Percentiles rank a stretch among this genome's conserved stretches.
These are phyloP conservation scores for Chironomus riparius DNA, from an alignment of 2,888 invertebrate genomes.

Conservation along the genomic window DNA sequence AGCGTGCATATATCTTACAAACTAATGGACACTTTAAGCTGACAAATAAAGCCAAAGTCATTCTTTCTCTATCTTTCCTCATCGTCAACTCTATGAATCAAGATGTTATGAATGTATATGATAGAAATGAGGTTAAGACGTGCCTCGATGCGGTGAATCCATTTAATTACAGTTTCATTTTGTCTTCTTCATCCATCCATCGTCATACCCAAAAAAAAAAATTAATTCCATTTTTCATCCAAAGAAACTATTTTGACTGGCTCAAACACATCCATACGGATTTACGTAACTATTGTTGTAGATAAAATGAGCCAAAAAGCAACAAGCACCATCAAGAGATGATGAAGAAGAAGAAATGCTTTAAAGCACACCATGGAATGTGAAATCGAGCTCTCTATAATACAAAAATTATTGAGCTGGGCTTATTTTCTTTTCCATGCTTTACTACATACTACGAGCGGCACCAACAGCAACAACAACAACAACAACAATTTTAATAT, in stretches of 20 bases:
- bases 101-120: neutral
- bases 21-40: constrained; percentile 9
- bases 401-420: constrained; percentile 25
- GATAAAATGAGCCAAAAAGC: neutral
- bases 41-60: neutral
- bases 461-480: neutral
- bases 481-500: neutral
- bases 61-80: neutral
- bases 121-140: neutral
- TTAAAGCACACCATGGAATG: constrained; percentile 8
- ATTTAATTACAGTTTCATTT: constrained; percentile 10
- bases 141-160: neutral
- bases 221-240: neutral
- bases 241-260: neutral
- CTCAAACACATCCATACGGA: neutral
- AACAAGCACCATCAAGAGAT: neutral
- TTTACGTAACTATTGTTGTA: constrained; percentile 12
- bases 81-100: neutral
- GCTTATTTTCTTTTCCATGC: constrained; percentile 1
- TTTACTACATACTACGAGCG: neutral
- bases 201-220: neutral
- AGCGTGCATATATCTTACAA: neutral
- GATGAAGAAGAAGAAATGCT: neutral
- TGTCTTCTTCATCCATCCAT: neutral
- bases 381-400: constrained; percentile 21